phyloP scores from a whole-genome alignment of 2,113 vertebrate genomes.

The Entosphenus tridentatus region DNA sequence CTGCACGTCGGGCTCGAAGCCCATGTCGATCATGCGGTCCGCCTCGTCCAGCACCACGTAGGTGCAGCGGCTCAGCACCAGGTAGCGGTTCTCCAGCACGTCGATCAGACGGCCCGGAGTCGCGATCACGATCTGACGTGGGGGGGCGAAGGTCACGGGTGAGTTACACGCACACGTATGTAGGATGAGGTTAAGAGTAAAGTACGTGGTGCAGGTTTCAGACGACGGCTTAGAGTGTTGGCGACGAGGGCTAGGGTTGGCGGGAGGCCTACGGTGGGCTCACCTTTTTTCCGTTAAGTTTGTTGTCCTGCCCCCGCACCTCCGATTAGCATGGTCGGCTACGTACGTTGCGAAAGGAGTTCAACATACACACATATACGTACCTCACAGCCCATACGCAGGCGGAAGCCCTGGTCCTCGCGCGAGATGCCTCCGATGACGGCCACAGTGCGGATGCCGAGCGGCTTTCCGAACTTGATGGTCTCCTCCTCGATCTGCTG shows the following conservation, averaged over 20 bases:
- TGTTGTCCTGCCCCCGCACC: too few relatives aligned
- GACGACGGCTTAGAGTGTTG: too few relatives aligned
- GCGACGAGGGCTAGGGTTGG: too few relatives aligned
- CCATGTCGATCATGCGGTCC: slow-evolving; percentile 97
- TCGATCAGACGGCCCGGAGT: slow-evolving; percentile 83
- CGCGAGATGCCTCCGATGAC: slow-evolving; percentile 91
- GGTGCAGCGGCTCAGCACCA: slow-evolving; percentile 82
- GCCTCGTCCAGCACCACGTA: slow-evolving; percentile 92
- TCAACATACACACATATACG: not conserved
- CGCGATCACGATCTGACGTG: slow-evolving; percentile 63
- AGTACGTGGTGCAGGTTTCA: too few relatives aligned
- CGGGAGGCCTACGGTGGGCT: too few relatives aligned
- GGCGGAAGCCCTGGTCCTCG: slow-evolving; percentile 85
- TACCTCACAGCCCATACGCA: slow-evolving; percentile 95
- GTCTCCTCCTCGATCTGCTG: slow-evolving; percentile 98
- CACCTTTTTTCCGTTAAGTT: too few relatives aligned
- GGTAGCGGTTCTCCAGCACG: slow-evolving; percentile 79
- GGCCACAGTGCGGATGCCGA: slow-evolving; percentile 82
- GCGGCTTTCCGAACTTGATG: slow-evolving; percentile 82
- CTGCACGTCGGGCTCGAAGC: slow-evolving; percentile 87
- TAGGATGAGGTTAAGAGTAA: not conserved
- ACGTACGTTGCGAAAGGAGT: too few relatives aligned
- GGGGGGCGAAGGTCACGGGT: not conserved
- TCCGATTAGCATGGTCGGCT: too few relatives aligned
- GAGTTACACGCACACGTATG: not conserved